phyloP scores from a whole-genome alignment of 2,113 vertebrate genomes.

The Oryzias curvinotus region DNA sequence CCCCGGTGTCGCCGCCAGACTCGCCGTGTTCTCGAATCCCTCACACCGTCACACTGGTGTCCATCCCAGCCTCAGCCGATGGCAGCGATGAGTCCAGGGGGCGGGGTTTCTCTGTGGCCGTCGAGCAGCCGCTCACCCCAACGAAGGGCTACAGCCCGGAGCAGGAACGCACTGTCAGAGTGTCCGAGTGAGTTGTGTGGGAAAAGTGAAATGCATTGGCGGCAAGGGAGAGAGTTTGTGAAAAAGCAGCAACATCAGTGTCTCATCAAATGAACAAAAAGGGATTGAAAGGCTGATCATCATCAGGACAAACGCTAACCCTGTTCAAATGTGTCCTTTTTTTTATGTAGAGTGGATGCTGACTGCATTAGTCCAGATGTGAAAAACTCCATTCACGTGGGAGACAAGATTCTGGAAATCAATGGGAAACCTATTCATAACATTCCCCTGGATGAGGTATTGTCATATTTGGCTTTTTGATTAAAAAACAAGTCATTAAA shows the following conservation, averaged over 20 bases:
- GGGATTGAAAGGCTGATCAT: neutral
- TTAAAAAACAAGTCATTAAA: no score
- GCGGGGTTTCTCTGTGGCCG: conserved; percentile 90
- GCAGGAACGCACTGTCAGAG: conserved; percentile 85
- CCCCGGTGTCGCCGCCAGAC: conserved; percentile 86
- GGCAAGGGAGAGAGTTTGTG: no score
- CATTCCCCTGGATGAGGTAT: conserved; percentile 93
- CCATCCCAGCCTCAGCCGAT: conserved; percentile 89
- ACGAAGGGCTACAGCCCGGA: conserved; percentile 80
- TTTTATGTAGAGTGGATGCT: conserved; percentile 80
- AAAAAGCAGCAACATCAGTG: no score
- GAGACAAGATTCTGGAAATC: conserved; percentile 95
- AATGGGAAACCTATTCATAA: conserved; percentile 94
- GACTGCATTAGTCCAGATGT: conserved; percentile 96
- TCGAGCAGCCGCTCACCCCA: conserved; percentile 82
- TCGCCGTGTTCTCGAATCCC: conserved; percentile 89
- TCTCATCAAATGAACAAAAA: neutral
- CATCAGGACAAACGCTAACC: conserved; percentile 8
- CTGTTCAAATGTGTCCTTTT: neutral
- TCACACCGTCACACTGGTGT: conserved; percentile 95
- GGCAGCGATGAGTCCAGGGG: conserved; percentile 73
- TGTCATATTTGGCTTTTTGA: neutral
- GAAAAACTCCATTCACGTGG: conserved; percentile 95
- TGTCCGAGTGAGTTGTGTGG: conserved; percentile 85
- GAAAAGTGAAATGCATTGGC: no score